These are phyloP conservation scores for Parasteatoda lunata DNA, from an alignment of 2,888 invertebrate species.

Conservation along the genomic window DNA sequence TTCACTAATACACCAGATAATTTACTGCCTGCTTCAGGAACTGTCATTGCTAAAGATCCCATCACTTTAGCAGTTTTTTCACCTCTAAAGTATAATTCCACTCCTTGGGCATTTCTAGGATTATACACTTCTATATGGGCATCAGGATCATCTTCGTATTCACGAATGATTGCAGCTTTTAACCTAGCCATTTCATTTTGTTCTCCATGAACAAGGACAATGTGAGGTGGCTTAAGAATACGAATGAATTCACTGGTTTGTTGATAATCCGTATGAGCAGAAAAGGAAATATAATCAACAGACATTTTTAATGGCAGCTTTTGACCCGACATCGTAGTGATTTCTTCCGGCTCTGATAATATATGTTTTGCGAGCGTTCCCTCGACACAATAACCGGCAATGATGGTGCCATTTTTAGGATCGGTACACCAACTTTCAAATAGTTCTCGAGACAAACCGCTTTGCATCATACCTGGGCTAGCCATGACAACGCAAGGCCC, in stretches of 20 bases:
- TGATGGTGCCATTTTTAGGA: conserved; percentile 97
- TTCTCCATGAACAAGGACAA: conserved; percentile 97
- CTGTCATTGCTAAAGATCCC: conserved; percentile 90
- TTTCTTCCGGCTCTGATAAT: conserved; percentile 97
- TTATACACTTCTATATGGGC: conserved; percentile 92
- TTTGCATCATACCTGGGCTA: conserved; percentile 99
- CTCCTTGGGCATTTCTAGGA: conserved; percentile 94
- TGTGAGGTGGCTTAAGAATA: conserved; percentile 94
- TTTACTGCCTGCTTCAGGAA: conserved; percentile 84
- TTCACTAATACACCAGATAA: conserved; percentile 96
- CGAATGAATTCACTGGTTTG: conserved; percentile 98
- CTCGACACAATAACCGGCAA: conserved; percentile 86
- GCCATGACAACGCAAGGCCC: conserved; percentile 99
- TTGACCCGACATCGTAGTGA: conserved; percentile 94
- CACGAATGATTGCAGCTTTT: conserved; percentile 93
- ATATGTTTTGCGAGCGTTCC: conserved; percentile 89
- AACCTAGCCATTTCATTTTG: conserved; percentile 98
- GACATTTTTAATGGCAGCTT: conserved; percentile 97
- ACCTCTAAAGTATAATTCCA: conserved; percentile 94
- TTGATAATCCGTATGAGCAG: conserved; percentile 98
- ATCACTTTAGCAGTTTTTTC: conserved; percentile 99
- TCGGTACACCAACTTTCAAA: conserved; percentile 99
- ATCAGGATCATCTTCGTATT: conserved; percentile 89
- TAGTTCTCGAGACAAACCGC: conserved; percentile 94
- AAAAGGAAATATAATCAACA: conserved; percentile 99